Conservation (phyloP, 2,113 vertebrate species). For the Orycteropus afer region DNA sequence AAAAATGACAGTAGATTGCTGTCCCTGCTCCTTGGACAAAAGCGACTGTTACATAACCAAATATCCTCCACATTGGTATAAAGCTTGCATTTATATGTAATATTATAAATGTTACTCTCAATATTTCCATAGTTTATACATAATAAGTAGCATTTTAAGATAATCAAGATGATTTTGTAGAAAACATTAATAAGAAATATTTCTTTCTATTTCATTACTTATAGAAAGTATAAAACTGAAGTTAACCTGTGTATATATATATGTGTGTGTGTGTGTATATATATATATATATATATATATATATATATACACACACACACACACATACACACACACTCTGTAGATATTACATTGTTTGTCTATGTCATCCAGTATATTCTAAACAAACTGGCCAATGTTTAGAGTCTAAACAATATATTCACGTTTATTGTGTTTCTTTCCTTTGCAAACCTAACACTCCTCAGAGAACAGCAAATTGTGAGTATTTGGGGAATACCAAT, state of each 20-base stretch:
- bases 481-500: background rate
- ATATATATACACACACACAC: background rate
- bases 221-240: background rate
- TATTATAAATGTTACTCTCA: background rate
- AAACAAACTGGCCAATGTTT: background rate
- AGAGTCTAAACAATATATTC: background rate
- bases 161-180: background rate
- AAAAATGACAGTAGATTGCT: background rate
- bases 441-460: background rate
- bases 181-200: constrained; percentile 2
- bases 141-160: constrained; percentile 5
- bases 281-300: background rate
- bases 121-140: background rate
- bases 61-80: background rate
- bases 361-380: background rate
- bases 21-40: background rate
- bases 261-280: background rate
- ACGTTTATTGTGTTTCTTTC: background rate
- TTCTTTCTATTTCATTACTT: background rate
- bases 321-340: background rate
- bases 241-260: background rate
- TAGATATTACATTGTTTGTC: background rate
- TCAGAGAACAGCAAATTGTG: background rate
- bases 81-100: background rate
- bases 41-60: background rate